Base-by-base conservation (phyloP, 2,113 vertebrate species). In the Edolisoma coerulescens region DNA sequence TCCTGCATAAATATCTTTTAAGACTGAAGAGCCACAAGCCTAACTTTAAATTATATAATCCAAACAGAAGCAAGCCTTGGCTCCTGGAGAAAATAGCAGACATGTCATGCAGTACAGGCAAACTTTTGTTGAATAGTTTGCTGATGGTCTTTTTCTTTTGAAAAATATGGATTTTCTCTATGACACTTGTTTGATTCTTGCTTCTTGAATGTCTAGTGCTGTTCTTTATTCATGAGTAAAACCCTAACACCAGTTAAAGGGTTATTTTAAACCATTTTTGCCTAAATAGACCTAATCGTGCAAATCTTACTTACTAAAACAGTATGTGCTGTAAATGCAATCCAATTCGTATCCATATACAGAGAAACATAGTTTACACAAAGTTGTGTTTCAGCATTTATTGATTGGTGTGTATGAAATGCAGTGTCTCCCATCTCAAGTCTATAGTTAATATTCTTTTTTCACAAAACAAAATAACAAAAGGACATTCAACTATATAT, bases 1-100 rank as follows among this genome's bases (percentile, higher is more conserved):
- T 94, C 77, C 74, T 88, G 50, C 90, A 54, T 91, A 93, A 85
- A 78, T 90, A 88, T 54, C 71, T 81, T 86, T 68, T 81, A 84
- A 93, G 41, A 88, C 42, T 89, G 68, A 93, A 84, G 56, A 63
- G 44, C 73, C 44, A 78, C 79, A 94, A 90, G 32, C 41, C 49
- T 91, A 64, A 86, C 30, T 91, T 54, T 77, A 90, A 93, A 68
- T 93, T 86, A 71, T 28, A 13, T 52, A 80, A 19, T 87, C 52
- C 28, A 67, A 86, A 82, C 20, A 84, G 49, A 89, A 81, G 30
- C 22, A 84, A 70, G 49, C 53, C n/a, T 63, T 64, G 50, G 68
- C 44, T 83, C 49, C 53, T 79, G 32, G 52, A 81, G 47, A 78
- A 90, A 88, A 93, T 16, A 89, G 9, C 30, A 80, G 60, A 26